Evolutionary conservation across 1,140 invertebrate species (phyloP).

Genomic region (Atta colombica): DNA sequence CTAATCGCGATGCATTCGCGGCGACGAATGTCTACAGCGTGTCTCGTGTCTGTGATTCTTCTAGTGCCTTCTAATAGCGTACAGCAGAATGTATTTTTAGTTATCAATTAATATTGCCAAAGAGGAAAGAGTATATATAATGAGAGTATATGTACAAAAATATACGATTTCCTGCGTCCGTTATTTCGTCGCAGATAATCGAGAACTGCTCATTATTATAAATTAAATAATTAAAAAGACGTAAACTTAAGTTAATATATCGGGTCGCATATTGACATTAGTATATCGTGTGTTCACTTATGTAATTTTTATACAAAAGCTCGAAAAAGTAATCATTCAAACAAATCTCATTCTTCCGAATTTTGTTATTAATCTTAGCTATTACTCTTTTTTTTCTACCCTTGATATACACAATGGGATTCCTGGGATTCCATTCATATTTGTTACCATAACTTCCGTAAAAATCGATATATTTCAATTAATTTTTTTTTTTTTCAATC

Average conservation of each 20-base stretch:
- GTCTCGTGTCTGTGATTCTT: constrained; percentile 82
- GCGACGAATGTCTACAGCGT: constrained; percentile 63
- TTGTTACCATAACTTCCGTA: too few species aligned
- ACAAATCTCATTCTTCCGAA: background rate
- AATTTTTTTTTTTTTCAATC: too few species aligned
- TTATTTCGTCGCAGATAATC: constrained; percentile 8
- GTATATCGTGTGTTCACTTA: constrained; percentile 11
- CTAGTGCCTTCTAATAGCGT: constrained; percentile 80
- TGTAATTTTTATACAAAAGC: constrained; percentile 34
- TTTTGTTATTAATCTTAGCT: background rate
- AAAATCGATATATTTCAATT: too few species aligned
- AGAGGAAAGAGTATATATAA: constrained; percentile 66
- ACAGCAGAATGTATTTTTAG: constrained; percentile 67
- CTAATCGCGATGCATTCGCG: constrained; percentile 63
- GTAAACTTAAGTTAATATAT: constrained; percentile 74
- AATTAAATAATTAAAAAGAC: constrained; percentile 71
- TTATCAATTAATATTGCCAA: constrained; percentile 77
- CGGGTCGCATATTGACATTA: constrained; percentile 54
- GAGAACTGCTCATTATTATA: constrained; percentile 51
- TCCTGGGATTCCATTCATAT: too few species aligned
- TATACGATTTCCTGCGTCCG: constrained; percentile 1
- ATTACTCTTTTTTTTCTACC: too few species aligned
- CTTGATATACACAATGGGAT: too few species aligned
- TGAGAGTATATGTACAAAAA: constrained; percentile 64
- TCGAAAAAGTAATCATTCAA: background rate